Evolutionary conservation across 2,888 invertebrate species (phyloP), one percentile per base, ranked within the genome.

Genomic region (Drosophila fulvimacula): DNA sequence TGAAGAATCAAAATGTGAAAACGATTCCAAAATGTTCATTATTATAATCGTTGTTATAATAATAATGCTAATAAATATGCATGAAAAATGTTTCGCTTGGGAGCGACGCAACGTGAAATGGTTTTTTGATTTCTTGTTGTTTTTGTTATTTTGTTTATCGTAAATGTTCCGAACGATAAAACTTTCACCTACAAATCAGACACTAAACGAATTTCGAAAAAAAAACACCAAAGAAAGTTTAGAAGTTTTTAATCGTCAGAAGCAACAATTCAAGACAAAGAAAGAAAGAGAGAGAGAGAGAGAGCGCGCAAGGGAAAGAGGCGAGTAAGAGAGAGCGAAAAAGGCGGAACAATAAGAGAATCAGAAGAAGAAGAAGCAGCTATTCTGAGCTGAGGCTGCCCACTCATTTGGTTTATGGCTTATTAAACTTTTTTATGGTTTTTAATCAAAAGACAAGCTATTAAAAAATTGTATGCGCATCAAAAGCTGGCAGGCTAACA

Each of bases 181-280:
- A 80, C 80, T 79, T 79, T 79, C 80, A 80, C 79, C 81, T 70
- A 80, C 77, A 76, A 79, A 79, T 79, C 69, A 70, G 64, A 66
- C 65, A 48, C 58, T 46, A 76, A 79, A 62, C 55, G 57, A 79
- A 70, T 67, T 66, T 73, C 42, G n/a, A 46, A 6, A 46, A 27
- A 46, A 69, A 63, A 39, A 17, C 61, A 41, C 42, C 51, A 62
- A 70, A 81, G 70, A 79, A 79, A 81, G 76, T 73, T 76, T 79
- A 81, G 79, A 81, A 81, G 66, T 65, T 67, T 56, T 52, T 30
- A 58, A 62, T 41, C 46, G 59, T 44, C 51, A 27, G 55, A 49
- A 48, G 42, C 48, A 55, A 38, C 30, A 41, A 46, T 5, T 41
- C 21, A 10, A 27, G 21, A 52, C 10, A 44, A 10, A 38, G 30